Base-by-base conservation (phyloP, 2,888 invertebrate genomes). In the Troides helena region DNA sequence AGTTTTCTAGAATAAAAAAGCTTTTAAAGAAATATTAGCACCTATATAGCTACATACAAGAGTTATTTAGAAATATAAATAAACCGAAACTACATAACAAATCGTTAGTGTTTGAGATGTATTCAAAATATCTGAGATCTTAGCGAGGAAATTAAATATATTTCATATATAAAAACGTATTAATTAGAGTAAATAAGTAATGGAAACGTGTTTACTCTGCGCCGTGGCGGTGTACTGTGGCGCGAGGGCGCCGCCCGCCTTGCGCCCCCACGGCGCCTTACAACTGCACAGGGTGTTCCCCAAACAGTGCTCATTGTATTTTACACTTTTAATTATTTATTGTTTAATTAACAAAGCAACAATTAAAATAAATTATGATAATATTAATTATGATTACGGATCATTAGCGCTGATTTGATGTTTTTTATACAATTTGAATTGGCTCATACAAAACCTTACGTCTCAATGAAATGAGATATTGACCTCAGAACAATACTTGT, bases 181-280 rank as follows among this genome's bases (percentile, higher is more conserved):
- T 59, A 59, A 59, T 65, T 67, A 70, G 67, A 65, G 57, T 73
- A 36, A 68, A 39, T 68, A 71, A 73, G 72, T 74, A 71, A 69
- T 70, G 71, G 58, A 74, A 70, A 74, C 39, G 36, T 57, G 76
- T 70, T 81, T 78, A 69, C 72, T 89, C 87, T 88, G 80, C 17
- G 0, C 2, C 0, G 30, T 57, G 18, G 0, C 62, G 53, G 0
- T 84, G 68, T 84, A 84, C 89, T 84, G 69, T 60, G 76, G 75
- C 79, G 85, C 85, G 85, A 83, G 78, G 78, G 79, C 78, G 82
- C 84, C 90, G 86, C 86, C 90, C 89, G 88, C 86, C 89, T 89
- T 85, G 84, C 85, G 86, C 85, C 88, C 84, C 83, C 83, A 79
- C 85, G 87, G 89, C 91, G 91, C 91, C 92, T 92, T 90, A 83